Evolutionary conservation across 2,797 vertebrate genomes (phyloP).

Genomic region (Sebastolobus alascanus): DNA sequence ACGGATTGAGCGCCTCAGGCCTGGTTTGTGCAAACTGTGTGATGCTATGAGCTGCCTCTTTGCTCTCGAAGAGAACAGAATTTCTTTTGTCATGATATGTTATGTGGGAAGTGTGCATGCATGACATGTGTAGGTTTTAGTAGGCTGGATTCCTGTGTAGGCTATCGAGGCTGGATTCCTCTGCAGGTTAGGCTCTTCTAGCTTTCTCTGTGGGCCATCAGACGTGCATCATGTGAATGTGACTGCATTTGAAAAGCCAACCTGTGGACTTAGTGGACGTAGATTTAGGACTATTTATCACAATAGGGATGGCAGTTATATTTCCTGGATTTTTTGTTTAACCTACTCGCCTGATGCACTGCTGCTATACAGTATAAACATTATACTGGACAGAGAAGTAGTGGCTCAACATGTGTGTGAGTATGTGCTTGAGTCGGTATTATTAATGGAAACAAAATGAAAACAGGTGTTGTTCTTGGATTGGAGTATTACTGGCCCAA

Average conservation of each 20-base stretch:
- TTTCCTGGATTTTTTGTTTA: conserved; percentile 2
- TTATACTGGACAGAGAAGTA: neutral
- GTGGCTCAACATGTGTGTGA: neutral
- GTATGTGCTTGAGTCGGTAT: neutral
- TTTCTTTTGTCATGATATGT: conserved; percentile 56
- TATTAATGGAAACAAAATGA: conserved; percentile 16
- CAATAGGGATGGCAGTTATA: neutral
- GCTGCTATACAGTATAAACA: neutral
- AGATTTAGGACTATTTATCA: conserved; percentile 11
- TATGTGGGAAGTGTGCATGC: conserved; percentile 61
- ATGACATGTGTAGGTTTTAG: conserved; percentile 54
- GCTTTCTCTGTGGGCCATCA: conserved; percentile 48
- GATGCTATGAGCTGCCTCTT: conserved; percentile 45
- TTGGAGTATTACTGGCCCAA: neutral
- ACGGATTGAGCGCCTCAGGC: conserved; percentile 30
- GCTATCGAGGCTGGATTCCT: conserved; percentile 63
- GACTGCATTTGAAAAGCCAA: conserved; percentile 33
- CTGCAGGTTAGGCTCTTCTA: conserved; percentile 59
- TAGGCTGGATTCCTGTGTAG: conserved; percentile 60
- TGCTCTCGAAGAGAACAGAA: conserved; percentile 39
- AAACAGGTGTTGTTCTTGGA: conserved; percentile 40
- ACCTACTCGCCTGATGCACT: conserved; percentile 8
- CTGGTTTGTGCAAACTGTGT: conserved; percentile 50
- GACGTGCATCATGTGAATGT: conserved; percentile 47
- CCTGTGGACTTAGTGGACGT: conserved; percentile 27